phyloP scores from a whole-genome alignment of 2,113 vertebrate genomes.

The Toxotes jaculatrix region DNA sequence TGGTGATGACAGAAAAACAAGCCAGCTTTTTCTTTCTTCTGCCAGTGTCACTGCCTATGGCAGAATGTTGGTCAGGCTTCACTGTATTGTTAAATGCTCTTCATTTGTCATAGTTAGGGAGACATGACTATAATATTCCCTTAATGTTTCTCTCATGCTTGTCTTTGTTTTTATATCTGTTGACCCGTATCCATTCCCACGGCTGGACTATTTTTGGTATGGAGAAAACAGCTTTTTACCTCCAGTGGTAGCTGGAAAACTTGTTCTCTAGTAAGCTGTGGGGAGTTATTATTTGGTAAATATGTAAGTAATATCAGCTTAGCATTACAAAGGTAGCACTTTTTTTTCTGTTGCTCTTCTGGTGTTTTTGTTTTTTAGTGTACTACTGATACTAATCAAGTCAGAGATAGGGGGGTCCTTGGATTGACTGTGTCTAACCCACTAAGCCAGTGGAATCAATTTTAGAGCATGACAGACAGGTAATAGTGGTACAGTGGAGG shows the following conservation, averaged over 20 bases:
- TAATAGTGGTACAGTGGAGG: constrained; percentile 26
- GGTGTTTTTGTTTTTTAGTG: background rate
- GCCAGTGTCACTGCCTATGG: background rate
- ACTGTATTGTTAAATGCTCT: too few relatives aligned
- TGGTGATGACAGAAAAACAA: too few relatives aligned
- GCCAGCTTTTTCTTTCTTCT: background rate
- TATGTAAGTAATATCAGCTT: too few relatives aligned
- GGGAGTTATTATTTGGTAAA: too few relatives aligned
- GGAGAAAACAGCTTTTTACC: background rate
- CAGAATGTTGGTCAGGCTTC: background rate
- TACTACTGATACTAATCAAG: constrained; percentile 15
- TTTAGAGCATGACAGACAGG: constrained; percentile 46
- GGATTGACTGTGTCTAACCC: too few relatives aligned
- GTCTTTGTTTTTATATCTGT: background rate
- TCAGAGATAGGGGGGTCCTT: background rate
- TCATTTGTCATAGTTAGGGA: too few relatives aligned
- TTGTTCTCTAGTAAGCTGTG: background rate
- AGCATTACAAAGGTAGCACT: too few relatives aligned
- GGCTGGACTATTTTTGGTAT: background rate
- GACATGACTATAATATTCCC: too few relatives aligned
- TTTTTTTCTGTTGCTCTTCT: background rate
- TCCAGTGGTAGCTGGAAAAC: background rate
- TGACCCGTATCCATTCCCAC: too few relatives aligned
- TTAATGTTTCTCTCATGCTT: background rate
- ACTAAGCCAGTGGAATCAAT: constrained; percentile 36